Evolutionary conservation across 1,140 invertebrate species (phyloP).

Genomic region (Caerostris darwini): DNA sequence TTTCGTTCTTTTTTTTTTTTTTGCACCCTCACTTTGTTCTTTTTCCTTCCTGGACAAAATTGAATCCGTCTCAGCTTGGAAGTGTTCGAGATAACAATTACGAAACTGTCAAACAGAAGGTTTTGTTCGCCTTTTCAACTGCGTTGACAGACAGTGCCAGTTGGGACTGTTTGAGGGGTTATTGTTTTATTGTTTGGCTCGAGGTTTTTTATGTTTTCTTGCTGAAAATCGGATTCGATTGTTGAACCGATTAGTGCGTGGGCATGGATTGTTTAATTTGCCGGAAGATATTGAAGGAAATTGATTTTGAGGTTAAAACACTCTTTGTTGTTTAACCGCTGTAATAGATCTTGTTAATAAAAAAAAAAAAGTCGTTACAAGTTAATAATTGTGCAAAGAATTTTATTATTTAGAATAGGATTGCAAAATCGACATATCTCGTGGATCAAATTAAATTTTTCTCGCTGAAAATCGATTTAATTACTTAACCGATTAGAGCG

Average conservation of each 20-base stretch:
- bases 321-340: no score
- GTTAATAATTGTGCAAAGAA: no score
- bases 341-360: no score
- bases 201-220: not conserved
- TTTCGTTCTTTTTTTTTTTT: not conserved
- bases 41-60: conserved; percentile 17
- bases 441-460: no score
- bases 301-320: no score
- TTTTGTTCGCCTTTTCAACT: not conserved
- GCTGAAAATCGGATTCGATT: not conserved
- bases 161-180: not conserved
- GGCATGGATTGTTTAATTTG: no score
- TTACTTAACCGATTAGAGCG: not conserved
- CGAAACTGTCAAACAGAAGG: conserved; percentile 18
- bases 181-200: conserved; percentile 23
- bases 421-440: no score
- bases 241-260: not conserved
- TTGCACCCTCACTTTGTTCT: not conserved
- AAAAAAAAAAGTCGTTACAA: no score
- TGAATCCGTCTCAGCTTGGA: conserved; percentile 4
- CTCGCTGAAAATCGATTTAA: not conserved
- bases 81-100: conserved; percentile 37
- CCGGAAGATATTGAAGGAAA: no score
- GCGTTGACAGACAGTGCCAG: not conserved
- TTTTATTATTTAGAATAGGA: no score